These are phyloP conservation scores for Leiothrix lutea DNA, from an alignment of 2,113 vertebrate species.

Conservation along the genomic window DNA sequence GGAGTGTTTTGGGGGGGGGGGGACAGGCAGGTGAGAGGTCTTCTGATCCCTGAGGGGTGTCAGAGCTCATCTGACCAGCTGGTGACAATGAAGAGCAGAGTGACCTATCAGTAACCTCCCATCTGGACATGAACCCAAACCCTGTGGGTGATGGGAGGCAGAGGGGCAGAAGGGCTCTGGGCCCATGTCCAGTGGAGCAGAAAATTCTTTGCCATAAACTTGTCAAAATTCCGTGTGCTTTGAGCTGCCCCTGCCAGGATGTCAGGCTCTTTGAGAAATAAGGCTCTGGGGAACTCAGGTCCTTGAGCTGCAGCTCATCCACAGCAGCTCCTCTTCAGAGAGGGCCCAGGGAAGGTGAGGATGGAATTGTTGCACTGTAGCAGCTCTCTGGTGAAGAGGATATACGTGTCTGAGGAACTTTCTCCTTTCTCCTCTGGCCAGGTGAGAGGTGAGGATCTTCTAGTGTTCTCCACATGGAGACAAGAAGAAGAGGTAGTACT, in stretches of 20 bases:
- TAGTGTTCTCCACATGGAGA: neutral
- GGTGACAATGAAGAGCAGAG: neutral
- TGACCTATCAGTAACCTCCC: neutral
- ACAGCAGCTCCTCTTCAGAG: neutral
- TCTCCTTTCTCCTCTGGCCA: neutral
- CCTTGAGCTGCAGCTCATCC: neutral
- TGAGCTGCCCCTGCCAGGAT: rapidly evolving
- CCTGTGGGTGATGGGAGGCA: neutral
- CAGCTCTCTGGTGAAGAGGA: neutral
- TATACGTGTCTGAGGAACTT: neutral
- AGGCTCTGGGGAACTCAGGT: neutral
- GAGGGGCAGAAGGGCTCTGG: neutral
- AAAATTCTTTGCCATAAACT: neutral
- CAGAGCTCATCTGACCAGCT: neutral
- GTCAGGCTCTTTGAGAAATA: neutral
- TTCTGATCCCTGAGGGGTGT: neutral
- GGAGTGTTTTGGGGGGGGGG: neutral
- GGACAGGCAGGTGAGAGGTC: neutral
- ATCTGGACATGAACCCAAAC: neutral
- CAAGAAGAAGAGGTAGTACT: neutral
- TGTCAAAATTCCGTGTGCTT: rapidly evolving
- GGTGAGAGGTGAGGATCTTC: neutral
- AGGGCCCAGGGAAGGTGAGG: neutral
- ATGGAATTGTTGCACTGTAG: neutral
- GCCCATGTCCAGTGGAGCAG: neutral